Evolutionary conservation across 2,888 invertebrate species (phyloP).

Genomic region (Trachelus stipa): DNA sequence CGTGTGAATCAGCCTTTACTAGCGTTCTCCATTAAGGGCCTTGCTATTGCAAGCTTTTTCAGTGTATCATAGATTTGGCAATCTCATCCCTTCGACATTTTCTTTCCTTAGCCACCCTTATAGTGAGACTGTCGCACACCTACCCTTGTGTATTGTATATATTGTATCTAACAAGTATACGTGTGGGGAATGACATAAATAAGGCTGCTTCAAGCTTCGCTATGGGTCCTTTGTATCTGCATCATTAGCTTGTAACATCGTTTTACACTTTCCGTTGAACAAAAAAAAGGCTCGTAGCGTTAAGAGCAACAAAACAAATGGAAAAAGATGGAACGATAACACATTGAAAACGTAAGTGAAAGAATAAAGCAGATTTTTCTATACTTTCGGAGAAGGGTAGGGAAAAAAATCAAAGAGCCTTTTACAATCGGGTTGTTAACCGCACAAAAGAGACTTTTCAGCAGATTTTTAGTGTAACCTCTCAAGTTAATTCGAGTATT

Average conservation of each 20-base stretch:
- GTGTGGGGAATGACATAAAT: background rate
- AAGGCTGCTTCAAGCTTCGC: background rate
- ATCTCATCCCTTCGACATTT: background rate
- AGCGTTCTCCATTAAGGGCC: background rate
- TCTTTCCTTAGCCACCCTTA: background rate
- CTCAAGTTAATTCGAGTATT: background rate
- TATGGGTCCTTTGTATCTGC: background rate
- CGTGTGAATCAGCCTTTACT: background rate
- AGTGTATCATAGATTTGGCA: background rate
- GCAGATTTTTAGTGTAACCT: background rate
- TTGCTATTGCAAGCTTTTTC: background rate
- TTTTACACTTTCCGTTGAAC: background rate
- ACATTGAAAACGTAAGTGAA: background rate
- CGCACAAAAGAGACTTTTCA: background rate
- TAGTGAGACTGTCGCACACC: background rate
- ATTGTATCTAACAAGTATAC: background rate
- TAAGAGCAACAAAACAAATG: background rate
- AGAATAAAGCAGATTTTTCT: background rate
- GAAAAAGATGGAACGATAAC: background rate
- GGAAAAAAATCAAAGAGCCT: background rate
- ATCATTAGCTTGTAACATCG: background rate
- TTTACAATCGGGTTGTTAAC: background rate
- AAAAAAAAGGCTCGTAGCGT: background rate
- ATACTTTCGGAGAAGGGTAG: background rate
- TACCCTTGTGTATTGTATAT: background rate